These are phyloP conservation scores for Microctonus aethiopoides DNA, from an alignment of 2,888 invertebrate species.

Conservation along the genomic window DNA sequence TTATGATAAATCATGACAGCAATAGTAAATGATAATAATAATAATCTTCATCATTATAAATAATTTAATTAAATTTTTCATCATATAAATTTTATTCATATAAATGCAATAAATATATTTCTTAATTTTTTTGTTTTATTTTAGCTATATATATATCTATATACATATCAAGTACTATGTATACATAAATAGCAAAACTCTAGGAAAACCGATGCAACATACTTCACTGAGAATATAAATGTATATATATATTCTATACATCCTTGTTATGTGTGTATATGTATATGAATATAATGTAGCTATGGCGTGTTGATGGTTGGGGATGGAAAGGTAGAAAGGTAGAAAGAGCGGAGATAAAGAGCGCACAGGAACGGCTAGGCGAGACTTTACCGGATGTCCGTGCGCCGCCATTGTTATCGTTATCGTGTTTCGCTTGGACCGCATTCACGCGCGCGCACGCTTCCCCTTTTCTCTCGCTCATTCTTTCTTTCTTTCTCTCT, in stretches of 20 bases:
- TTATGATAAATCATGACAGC: too few relatives aligned
- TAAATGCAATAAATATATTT: too few relatives aligned
- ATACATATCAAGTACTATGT: conserved; percentile 19
- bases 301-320: background rate
- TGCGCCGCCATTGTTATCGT: conserved; percentile 46
- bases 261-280: background rate
- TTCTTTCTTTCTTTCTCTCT: background rate
- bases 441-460: conserved; percentile 6
- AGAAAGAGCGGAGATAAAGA: conserved; percentile 30
- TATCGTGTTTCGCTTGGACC: conserved; percentile 46
- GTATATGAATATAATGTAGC: background rate
- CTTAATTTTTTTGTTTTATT: too few relatives aligned
- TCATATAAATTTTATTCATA: too few relatives aligned
- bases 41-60: too few relatives aligned
- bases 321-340: conserved; percentile 3
- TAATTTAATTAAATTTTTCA: too few relatives aligned
- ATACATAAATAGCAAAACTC: conserved; percentile 11
- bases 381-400: conserved; percentile 45
- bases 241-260: too few relatives aligned
- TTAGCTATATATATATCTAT: too few relatives aligned
- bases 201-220: too few relatives aligned
- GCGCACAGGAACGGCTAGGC: conserved; percentile 31
- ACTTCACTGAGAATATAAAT: too few relatives aligned
- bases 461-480: conserved; percentile 19
- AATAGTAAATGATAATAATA: too few relatives aligned